A percentile compares a stretch with the other conserved stretches of the same genome.
phyloP scores from a whole-genome alignment of 2,113 vertebrate genomes.

The Seriola dumerili region DNA sequence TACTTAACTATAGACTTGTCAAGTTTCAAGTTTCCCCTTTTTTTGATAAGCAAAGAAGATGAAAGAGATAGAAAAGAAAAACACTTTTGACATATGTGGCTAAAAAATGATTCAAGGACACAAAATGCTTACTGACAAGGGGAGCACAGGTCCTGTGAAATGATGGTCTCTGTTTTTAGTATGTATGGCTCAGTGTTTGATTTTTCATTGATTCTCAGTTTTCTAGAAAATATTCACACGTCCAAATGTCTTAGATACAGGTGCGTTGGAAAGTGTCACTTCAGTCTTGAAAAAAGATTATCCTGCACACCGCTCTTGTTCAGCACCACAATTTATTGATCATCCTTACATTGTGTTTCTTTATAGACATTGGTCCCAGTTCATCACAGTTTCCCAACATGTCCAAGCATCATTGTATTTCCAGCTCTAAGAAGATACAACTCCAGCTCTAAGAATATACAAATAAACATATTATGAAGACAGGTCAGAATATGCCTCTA shows the following conservation, averaged over 20 bases:
- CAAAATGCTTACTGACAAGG: not conserved
- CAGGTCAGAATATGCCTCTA: not conserved
- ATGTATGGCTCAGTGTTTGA: not conserved
- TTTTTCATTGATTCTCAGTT: constrained; percentile 8
- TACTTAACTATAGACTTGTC: constrained; percentile 11
- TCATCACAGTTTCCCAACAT: not conserved
- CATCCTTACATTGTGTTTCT: too few relatives aligned
- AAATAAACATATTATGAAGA: too few relatives aligned
- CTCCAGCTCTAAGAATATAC: not conserved
- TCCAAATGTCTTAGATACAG: too few relatives aligned
- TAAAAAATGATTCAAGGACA: not conserved
- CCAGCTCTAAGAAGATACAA: not conserved
- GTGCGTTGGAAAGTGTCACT: too few relatives aligned
- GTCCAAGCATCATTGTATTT: not conserved
- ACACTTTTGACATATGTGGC: not conserved
- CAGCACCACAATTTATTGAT: too few relatives aligned
- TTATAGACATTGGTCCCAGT: too few relatives aligned
- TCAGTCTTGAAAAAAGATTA: too few relatives aligned
- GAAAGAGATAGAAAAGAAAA: not conserved
- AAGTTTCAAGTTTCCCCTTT: not conserved
- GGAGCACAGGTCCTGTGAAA: not conserved
- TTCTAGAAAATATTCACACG: too few relatives aligned
- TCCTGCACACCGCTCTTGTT: too few relatives aligned
- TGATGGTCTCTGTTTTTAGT: not conserved
- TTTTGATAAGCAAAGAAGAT: not conserved